Percentiles rank a stretch among this genome's conserved stretches.
Evolutionary conservation across 1,140 invertebrate genomes (phyloP).

Genomic region (Marisa cornuarietis): DNA sequence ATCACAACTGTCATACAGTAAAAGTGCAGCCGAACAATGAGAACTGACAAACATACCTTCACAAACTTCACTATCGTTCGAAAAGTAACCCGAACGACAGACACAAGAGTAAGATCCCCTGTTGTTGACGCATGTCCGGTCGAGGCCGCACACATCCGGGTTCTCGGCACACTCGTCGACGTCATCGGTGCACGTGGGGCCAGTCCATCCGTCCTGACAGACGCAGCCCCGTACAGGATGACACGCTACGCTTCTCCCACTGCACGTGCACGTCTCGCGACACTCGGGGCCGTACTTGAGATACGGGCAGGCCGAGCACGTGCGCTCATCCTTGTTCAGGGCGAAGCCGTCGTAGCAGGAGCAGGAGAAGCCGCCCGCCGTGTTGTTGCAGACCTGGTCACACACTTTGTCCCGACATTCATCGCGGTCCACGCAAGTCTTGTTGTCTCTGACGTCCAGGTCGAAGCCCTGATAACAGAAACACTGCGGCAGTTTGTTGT

Average conservation of each 20-base stretch:
- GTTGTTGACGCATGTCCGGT: slow-evolving; percentile 33
- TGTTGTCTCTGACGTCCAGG: neutral
- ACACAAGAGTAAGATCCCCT: slow-evolving; percentile 37
- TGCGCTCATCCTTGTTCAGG: slow-evolving; percentile 30
- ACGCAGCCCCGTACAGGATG: slow-evolving; percentile 30
- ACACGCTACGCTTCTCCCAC: slow-evolving; percentile 19
- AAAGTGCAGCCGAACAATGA: too few relatives aligned
- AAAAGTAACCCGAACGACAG: slow-evolving; percentile 35
- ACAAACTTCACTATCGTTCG: slow-evolving; percentile 19
- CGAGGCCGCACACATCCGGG: neutral
- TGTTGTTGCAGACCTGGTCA: slow-evolving; percentile 39
- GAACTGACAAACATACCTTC: slow-evolving; percentile 13
- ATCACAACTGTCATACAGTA: too few relatives aligned
- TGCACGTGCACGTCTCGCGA: slow-evolving; percentile 31
- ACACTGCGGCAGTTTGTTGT: neutral
- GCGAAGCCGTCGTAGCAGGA: slow-evolving; percentile 32
- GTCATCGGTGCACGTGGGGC: slow-evolving; percentile 37
- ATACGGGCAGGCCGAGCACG: slow-evolving; percentile 19
- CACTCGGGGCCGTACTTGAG: slow-evolving; percentile 34
- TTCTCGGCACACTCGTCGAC: slow-evolving; percentile 38
- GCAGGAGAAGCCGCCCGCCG: slow-evolving; percentile 38
- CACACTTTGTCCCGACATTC: slow-evolving; percentile 18
- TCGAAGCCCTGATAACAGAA: neutral
- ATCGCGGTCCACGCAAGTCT: slow-evolving; percentile 15
- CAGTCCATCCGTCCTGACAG: slow-evolving; percentile 42